A percentile compares a stretch with the other conserved stretches of the same genome.
These are phyloP conservation scores for Leptura quadrifasciata DNA, from an alignment of 2,888 invertebrate genomes.

Conservation along the genomic window DNA sequence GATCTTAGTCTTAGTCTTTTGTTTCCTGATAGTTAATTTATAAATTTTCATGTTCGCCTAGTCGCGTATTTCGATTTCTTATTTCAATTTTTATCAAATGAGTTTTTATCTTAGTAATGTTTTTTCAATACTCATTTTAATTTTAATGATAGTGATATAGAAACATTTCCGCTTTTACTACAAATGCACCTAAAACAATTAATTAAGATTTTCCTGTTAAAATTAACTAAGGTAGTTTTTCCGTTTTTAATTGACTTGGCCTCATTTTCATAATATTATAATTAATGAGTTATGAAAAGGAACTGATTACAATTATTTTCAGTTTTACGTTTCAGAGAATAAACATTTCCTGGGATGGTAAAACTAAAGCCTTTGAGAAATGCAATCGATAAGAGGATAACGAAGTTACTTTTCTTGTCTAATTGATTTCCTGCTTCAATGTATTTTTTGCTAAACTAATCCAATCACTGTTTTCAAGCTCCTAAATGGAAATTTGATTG, in stretches of 20 bases:
- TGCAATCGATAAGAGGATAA: conserved; percentile 4
- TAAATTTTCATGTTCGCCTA: too few relatives aligned
- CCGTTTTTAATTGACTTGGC: background rate
- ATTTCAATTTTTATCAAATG: too few relatives aligned
- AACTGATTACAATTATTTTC: background rate
- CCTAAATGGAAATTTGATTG: conserved; percentile 25
- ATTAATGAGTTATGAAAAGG: background rate
- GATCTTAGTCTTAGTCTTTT: too few relatives aligned
- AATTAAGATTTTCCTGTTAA: background rate
- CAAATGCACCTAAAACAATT: too few relatives aligned
- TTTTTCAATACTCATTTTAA: too few relatives aligned
- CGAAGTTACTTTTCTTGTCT: conserved; percentile 23
- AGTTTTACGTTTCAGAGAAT: background rate
- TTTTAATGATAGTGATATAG: too few relatives aligned
- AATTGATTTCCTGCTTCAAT: conserved; percentile 34
- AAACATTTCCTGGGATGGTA: background rate
- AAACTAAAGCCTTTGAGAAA: background rate
- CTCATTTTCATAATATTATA: background rate
- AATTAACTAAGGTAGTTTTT: background rate
- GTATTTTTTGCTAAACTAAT: conserved; percentile 22
- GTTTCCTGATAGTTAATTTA: too few relatives aligned
- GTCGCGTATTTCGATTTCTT: too few relatives aligned
- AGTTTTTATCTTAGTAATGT: too few relatives aligned
- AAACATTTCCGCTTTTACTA: too few relatives aligned
- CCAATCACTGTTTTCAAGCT: conserved; percentile 12